phyloP scores from a whole-genome alignment of 2,113 vertebrate genomes.

The Syngnathus typhle region DNA sequence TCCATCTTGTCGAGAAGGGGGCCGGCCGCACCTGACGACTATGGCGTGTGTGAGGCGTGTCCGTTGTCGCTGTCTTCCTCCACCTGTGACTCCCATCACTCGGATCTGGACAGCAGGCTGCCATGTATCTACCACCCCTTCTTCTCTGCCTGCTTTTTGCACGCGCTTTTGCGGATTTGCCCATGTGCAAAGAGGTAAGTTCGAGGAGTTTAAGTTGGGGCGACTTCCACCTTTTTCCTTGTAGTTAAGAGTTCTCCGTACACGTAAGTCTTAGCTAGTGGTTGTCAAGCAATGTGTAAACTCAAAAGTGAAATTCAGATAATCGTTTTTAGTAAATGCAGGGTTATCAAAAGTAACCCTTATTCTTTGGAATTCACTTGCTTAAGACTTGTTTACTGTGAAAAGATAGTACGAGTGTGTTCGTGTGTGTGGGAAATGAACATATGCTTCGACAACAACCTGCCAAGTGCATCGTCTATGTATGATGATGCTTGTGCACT shows the following conservation, averaged over 20 bases:
- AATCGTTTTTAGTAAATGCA: not conserved
- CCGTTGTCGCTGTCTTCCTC: not conserved
- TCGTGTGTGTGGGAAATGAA: conserved; percentile 31
- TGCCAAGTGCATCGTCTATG: conserved; percentile 1
- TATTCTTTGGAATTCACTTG: no score
- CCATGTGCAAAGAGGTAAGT: conserved; percentile 75
- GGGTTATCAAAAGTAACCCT: not conserved
- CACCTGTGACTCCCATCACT: conserved; percentile 33
- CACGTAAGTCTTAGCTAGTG: not conserved
- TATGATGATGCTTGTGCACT: not conserved
- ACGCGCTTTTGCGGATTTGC: conserved; percentile 54
- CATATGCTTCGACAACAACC: conserved; percentile 26
- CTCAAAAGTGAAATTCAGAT: no score
- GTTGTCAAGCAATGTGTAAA: not conserved
- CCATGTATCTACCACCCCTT: conserved; percentile 37
- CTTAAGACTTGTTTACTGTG: not conserved
- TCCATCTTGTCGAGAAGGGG: conserved; percentile 8
- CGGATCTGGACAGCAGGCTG: conserved; percentile 17
- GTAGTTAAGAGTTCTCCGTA: not conserved
- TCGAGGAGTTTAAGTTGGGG: no score
- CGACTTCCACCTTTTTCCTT: not conserved
- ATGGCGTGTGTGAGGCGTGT: not conserved
- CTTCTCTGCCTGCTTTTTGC: conserved; percentile 42
- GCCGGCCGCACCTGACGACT: conserved; percentile 43
- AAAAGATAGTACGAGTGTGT: not conserved